A percentile compares a stretch with the other conserved stretches of the same genome.
Evolutionary conservation across 2,888 invertebrate genomes (phyloP).

Genomic region (Teleogryllus oceanicus): DNA sequence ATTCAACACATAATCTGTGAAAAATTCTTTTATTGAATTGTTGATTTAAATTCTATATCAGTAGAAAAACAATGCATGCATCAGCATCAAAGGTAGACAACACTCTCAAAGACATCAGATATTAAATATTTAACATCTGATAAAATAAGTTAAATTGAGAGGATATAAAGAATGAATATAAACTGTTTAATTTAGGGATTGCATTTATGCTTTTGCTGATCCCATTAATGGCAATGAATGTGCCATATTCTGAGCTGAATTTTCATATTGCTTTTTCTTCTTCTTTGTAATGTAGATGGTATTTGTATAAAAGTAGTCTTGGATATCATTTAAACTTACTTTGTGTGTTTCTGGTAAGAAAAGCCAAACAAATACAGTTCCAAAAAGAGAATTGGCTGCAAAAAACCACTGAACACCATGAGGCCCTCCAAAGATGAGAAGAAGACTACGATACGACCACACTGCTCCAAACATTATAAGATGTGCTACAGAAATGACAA

Average conservation of each 20-base stretch:
- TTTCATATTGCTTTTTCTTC: constrained; percentile 20
- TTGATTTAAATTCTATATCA: no score
- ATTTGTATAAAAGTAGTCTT: constrained; percentile 48
- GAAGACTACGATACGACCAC: constrained; percentile 49
- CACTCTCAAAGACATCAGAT: no score
- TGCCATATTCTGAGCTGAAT: not conserved
- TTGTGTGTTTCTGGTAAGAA: constrained; percentile 53
- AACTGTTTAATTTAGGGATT: no score
- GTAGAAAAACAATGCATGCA: no score
- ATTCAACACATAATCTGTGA: no score
- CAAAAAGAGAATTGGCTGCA: constrained; percentile 35
- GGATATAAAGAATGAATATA: no score
- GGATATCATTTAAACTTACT: constrained; percentile 50
- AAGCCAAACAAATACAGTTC: constrained; percentile 49
- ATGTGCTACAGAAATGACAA: constrained; percentile 57
- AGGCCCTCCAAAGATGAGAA: constrained; percentile 43
- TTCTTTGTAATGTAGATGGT: constrained; percentile 27
- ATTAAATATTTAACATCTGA: no score
- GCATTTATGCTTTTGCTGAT: not conserved
- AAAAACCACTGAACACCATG: constrained; percentile 36
- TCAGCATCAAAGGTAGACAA: no score
- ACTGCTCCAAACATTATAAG: constrained; percentile 57
- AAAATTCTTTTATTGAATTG: no score
- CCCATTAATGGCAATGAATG: not conserved
- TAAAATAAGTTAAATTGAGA: no score